phyloP scores from a whole-genome alignment of 2,797 vertebrate genomes.

The Anabacerthia variegaticeps region DNA sequence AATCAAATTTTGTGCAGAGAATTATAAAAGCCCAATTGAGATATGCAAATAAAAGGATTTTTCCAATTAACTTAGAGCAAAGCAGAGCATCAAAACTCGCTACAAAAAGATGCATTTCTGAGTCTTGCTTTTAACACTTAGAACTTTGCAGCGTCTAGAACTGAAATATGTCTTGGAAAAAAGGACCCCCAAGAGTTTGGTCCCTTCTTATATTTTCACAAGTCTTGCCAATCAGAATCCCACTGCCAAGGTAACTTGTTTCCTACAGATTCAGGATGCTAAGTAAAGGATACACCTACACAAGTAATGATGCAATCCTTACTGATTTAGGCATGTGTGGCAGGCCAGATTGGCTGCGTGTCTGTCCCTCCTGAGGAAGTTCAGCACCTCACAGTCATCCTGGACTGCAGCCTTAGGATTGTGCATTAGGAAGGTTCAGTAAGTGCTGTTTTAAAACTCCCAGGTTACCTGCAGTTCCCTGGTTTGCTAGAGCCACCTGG shows the following conservation, averaged over 20 bases:
- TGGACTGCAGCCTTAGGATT: neutral
- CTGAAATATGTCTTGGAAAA: neutral
- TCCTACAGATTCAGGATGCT: slow-evolving; percentile 1
- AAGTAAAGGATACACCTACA: slow-evolving; percentile 45
- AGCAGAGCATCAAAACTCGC: neutral
- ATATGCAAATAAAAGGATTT: slow-evolving; percentile 9
- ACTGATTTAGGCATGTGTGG: neutral
- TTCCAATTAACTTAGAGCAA: neutral
- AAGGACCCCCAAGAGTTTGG: neutral
- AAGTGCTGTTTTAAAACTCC: neutral
- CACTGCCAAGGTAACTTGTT: slow-evolving; percentile 4
- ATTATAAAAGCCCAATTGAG: neutral
- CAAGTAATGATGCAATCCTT: neutral
- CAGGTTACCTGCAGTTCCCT: neutral
- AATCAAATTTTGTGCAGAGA: neutral
- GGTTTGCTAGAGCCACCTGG: neutral
- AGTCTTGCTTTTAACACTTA: neutral
- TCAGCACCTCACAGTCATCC: neutral
- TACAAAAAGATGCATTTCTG: neutral
- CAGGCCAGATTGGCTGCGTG: neutral
- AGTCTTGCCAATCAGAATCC: neutral
- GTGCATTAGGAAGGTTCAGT: neutral
- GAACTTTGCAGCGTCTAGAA: neutral
- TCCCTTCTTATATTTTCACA: neutral
- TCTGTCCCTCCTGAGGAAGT: neutral